A percentile compares a stretch with the other conserved stretches of the same genome.
Evolutionary conservation across 2,888 invertebrate genomes (phyloP).

Genomic region (Drosophila kambysellisi): DNA sequence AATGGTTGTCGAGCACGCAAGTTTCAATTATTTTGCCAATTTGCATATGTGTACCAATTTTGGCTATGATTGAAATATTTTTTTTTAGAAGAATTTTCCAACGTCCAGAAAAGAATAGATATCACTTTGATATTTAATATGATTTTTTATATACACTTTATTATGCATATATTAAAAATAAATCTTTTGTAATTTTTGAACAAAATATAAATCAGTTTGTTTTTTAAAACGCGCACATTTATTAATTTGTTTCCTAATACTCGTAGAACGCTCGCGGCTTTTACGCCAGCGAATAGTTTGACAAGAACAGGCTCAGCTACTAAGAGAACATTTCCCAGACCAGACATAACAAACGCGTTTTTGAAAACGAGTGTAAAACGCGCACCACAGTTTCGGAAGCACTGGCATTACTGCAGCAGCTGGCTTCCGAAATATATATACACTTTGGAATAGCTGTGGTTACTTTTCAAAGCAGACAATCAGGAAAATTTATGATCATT

Average conservation of each 20-base stretch:
- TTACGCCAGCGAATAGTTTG: neutral
- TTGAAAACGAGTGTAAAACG: constrained; percentile 8
- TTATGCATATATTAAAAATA: neutral
- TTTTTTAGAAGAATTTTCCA: constrained; percentile 5
- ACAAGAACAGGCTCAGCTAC: neutral
- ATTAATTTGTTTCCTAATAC: neutral
- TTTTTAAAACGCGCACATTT: neutral
- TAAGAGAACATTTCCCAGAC: neutral
- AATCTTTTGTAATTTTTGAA: neutral
- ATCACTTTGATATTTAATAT: neutral
- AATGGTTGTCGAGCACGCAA: constrained; percentile 57
- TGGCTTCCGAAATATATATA: constrained; percentile 28
- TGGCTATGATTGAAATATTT: constrained; percentile 4
- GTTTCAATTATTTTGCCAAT: constrained; percentile 41
- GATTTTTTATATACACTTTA: neutral
- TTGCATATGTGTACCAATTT: constrained; percentile 15
- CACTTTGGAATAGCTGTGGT: constrained; percentile 38
- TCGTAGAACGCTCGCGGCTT: neutral
- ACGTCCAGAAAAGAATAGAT: neutral
- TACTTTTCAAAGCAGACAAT: constrained; percentile 34
- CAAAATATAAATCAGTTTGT: neutral
- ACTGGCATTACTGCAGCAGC: constrained; percentile 21
- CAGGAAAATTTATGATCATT: constrained; percentile 64
- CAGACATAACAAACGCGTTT: neutral
- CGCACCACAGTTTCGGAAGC: constrained; percentile 19